Conservation (phyloP, 2,797 vertebrate species). For the Enteromius anoplus region DNA sequence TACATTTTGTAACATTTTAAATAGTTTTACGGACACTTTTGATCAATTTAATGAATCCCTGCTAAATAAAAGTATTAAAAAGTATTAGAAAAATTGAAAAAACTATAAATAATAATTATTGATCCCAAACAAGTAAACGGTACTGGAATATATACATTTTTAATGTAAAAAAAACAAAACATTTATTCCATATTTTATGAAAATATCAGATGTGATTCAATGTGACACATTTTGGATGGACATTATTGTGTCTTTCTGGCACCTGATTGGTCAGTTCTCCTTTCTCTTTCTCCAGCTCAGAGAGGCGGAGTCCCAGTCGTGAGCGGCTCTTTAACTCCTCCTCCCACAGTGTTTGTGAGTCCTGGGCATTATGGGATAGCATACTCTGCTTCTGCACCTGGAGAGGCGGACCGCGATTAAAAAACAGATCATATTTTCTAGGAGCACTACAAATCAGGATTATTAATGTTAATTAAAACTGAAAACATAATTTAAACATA, state of each 20-base stretch:
- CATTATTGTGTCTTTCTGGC: neutral
- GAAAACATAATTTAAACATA: too few relatives aligned
- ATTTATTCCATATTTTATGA: neutral
- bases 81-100: neutral
- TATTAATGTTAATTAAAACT: neutral
- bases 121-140: neutral
- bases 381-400: conserved; percentile 84
- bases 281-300: conserved; percentile 85
- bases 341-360: conserved; percentile 84
- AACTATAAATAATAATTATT: neutral
- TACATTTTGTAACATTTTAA: neutral
- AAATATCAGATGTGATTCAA: neutral
- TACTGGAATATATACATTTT: neutral
- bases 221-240: neutral
- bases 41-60: neutral
- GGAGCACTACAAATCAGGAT: neutral
- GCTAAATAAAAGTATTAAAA: neutral
- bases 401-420: neutral
- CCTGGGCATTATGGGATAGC: conserved; percentile 80
- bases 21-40: neutral
- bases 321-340: conserved; percentile 85
- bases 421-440: neutral
- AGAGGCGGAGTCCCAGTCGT: conserved; percentile 80
- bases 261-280: conserved; percentile 82
- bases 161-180: neutral